Conservation (phyloP, 1,140 invertebrate genomes). For the Nixonia krombeini region DNA sequence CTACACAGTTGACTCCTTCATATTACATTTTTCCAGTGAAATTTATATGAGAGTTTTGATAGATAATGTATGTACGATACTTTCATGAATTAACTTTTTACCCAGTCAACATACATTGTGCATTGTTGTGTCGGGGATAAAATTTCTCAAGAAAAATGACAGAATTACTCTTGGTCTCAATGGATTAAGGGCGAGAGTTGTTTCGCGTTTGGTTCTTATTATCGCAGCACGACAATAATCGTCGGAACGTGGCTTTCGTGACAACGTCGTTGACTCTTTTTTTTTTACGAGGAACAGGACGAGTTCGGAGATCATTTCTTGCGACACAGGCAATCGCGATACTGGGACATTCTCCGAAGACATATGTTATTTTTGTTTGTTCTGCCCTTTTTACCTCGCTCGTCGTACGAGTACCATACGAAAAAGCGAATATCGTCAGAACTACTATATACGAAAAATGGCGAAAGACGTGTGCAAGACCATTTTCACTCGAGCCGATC, state of each 20-base stretch:
- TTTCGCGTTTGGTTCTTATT: not conserved
- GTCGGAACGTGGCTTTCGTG: not conserved
- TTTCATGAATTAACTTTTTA: too few species aligned
- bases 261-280: not conserved
- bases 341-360: not conserved
- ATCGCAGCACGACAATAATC: not conserved
- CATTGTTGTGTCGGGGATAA: too few species aligned
- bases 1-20: too few species aligned
- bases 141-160: too few species aligned
- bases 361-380: slow-evolving; percentile 2
- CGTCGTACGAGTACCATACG: not conserved
- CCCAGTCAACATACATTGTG: too few species aligned
- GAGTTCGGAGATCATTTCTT: not conserved
- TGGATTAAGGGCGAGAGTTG: too few species aligned
- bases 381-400: not conserved
- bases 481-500: not conserved
- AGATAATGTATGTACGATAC: too few species aligned
- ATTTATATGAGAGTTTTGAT: too few species aligned
- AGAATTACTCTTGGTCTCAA: not conserved
- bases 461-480: not conserved
- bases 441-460: not conserved
- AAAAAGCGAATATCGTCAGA: not conserved
- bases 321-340: not conserved
- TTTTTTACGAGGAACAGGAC: not conserved
- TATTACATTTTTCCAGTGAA: too few species aligned